Base-by-base conservation (phyloP, 2,888 invertebrate species). In the Lasioglossum villosulum region DNA sequence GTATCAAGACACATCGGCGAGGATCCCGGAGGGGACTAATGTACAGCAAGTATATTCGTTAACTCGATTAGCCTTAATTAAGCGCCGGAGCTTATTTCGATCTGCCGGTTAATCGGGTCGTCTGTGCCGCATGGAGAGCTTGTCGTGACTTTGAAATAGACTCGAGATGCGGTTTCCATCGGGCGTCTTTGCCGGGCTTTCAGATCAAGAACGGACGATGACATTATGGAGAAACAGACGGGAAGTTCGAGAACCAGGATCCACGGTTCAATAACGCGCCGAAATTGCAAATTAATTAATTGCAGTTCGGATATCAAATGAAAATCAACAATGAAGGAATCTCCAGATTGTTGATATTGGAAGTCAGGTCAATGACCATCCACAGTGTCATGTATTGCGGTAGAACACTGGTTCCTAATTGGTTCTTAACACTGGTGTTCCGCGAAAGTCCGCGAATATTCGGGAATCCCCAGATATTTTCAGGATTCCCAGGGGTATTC, bases 31-130 rank as follows among this genome's bases (percentile, higher is more conserved):
- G 78, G 52, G 84, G 80, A 48, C 74, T 80, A 68, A 78, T 80
- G 80, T 87, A 80, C 78, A 78, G 75, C 89, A 82, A 84, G 86
- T 89, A 84, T 89, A 87, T 89, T 89, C 89, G 89, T 89, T 89
- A 89, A 89, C 89, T 89, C 89, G 89, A 89, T 89, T 89, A 89
- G 87, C 87, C 79, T 89, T 89, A 89, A 89, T 89, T 89, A 89
- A 89, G 87, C 89, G 86, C 79, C 80, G 70, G 66, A 76, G 89
- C 89, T 89, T 89, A 89, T 89, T 89, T 86, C 89, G 89, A 89
- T 89, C 87, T 89, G 87, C 75, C 84, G 87, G 80, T 80, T 89
- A 89, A 89, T 89, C 89, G 89, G 82, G 82, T 87, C 86, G 83
- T 80, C 86, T 87, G 78, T 66, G 75, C 66, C 75, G 78, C 39